Percentiles rank a stretch among this genome's conserved stretches.
phyloP scores from a whole-genome alignment of 2,113 vertebrate genomes.

The Lutjanus erythropterus region DNA sequence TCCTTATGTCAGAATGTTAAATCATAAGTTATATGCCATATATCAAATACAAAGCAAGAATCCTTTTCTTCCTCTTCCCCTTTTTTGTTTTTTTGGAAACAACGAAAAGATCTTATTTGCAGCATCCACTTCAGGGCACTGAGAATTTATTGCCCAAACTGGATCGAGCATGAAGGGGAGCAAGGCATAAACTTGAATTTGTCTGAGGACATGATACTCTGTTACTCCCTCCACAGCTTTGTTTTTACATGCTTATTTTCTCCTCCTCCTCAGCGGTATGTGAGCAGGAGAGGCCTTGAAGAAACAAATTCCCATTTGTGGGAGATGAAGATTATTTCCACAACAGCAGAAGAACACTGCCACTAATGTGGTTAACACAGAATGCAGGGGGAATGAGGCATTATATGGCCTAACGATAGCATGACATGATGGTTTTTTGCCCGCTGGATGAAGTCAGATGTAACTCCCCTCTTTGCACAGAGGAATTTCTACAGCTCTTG shows the following conservation, averaged over 20 bases:
- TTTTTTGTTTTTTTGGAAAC: neutral
- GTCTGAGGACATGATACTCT: slow-evolving; percentile 12
- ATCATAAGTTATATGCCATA: neutral
- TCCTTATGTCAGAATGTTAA: slow-evolving; percentile 6
- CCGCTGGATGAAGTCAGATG: slow-evolving; percentile 32
- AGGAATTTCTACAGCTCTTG: slow-evolving; percentile 69
- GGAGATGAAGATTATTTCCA: slow-evolving; percentile 46
- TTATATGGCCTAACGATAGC: slow-evolving; percentile 33
- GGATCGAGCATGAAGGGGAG: slow-evolving; percentile 1
- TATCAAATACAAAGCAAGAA: neutral
- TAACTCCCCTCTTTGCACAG: slow-evolving; percentile 41
- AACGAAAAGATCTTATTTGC: neutral
- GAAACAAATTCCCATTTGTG: slow-evolving; percentile 37
- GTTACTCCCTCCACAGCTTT: neutral
- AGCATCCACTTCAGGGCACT: neutral
- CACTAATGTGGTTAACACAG: slow-evolving; percentile 39
- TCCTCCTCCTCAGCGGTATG: neutral
- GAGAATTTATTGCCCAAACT: slow-evolving; percentile 13
- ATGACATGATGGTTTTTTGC: slow-evolving; percentile 39
- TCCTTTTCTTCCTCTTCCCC: neutral
- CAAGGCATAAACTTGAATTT: slow-evolving; percentile 7
- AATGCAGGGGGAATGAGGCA: slow-evolving; percentile 50
- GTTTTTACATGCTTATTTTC: slow-evolving; percentile 23
- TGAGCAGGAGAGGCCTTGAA: neutral
- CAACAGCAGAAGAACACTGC: slow-evolving; percentile 34